Base-by-base conservation (phyloP, 2,113 vertebrate species). In the Cacatua alba region DNA sequence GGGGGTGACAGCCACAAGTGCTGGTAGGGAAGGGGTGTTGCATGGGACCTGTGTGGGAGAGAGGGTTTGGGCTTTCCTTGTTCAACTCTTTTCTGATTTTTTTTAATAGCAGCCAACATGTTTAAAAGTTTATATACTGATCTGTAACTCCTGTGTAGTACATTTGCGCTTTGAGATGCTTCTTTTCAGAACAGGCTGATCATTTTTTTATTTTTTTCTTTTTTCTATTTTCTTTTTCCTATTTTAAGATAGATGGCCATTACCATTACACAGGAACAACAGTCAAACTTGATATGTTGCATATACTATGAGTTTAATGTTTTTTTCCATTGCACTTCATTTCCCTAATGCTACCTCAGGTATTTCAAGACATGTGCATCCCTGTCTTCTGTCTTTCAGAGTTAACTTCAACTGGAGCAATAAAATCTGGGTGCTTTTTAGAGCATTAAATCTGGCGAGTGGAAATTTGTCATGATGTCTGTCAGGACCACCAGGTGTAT, bases 381-480 rank as follows among this genome's bases (percentile, higher is more conserved):
- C 67, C 41, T 83, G 92, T 97, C 93, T 97, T 96, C 97, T 99
- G 99, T 99, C 98, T 98, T 98, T 97, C 97, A 96, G 98, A 98
- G 98, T 99, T 99, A 99, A 97, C 98, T 97, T 98, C 98, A 98
- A 98, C 98, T 95, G 96, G 97, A 98, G 97, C 97, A 88, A 95
- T 91, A 95, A 97, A 97, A 96, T 95, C 95, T n/a, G 68, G 97
- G 90, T 98, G 98, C 98, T 99, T 99, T 99, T 99, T 99, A 97
- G 98, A 98, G 98, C 98, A 97, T 98, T 99, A 98, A 98, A 98
- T 99, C 95, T 94, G 93, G 97, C 88, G 93, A 97, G 95, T 92
- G 94, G 92, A 98, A 97, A 98, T 97, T 98, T 96, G 98, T 98
- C 88, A 33, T 43, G 89, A 96, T 97, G 98, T 98, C 97, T 98